Percentiles rank a stretch among this genome's conserved stretches.
Conservation (phyloP, 1,140 invertebrate genomes). For the Periplaneta americana region DNA sequence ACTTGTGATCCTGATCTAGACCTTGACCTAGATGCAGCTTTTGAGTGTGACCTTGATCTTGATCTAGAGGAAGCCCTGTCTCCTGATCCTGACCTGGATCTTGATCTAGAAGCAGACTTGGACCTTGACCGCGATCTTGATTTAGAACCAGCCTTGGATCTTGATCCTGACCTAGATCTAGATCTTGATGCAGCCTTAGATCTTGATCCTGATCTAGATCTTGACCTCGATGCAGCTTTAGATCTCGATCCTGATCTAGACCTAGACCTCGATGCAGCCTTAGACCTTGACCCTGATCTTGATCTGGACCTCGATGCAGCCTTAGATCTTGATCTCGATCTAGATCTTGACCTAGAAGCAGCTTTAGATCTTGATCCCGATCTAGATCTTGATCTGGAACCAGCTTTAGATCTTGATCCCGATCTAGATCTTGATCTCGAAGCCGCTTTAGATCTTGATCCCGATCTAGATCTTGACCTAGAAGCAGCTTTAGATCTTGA, state of each 20-base stretch:
- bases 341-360: slow-evolving; percentile 32
- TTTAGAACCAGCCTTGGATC: slow-evolving; percentile 26
- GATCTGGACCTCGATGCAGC: slow-evolving; percentile 22
- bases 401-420: background rate
- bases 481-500: slow-evolving; percentile 26
- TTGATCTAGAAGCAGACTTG: slow-evolving; percentile 29
- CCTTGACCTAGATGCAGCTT: slow-evolving; percentile 9
- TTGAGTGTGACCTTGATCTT: slow-evolving; percentile 27
- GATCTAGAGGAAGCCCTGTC: slow-evolving; percentile 32
- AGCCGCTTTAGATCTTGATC: background rate
- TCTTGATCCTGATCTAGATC: slow-evolving; percentile 30
- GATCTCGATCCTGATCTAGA: slow-evolving; percentile 30
- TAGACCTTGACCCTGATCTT: slow-evolving; percentile 29
- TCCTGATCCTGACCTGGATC: slow-evolving; percentile 32
- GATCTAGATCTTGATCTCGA: slow-evolving; percentile 4
- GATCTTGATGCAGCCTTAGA: slow-evolving; percentile 27
- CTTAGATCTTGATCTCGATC: slow-evolving; percentile 31
- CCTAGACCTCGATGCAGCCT: slow-evolving; percentile 34
- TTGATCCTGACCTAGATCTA: slow-evolving; percentile 24
- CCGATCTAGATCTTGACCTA: slow-evolving; percentile 12
- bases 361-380: slow-evolving; percentile 29
- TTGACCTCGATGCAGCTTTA: background rate
- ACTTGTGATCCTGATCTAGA: slow-evolving; percentile 11
- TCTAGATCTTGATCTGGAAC: slow-evolving; percentile 6
- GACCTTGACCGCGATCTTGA: slow-evolving; percentile 33